A percentile compares a stretch with the other conserved stretches of the same genome.
phyloP scores from a whole-genome alignment of 2,797 vertebrate species.

The Hippoglossus hippoglossus region DNA sequence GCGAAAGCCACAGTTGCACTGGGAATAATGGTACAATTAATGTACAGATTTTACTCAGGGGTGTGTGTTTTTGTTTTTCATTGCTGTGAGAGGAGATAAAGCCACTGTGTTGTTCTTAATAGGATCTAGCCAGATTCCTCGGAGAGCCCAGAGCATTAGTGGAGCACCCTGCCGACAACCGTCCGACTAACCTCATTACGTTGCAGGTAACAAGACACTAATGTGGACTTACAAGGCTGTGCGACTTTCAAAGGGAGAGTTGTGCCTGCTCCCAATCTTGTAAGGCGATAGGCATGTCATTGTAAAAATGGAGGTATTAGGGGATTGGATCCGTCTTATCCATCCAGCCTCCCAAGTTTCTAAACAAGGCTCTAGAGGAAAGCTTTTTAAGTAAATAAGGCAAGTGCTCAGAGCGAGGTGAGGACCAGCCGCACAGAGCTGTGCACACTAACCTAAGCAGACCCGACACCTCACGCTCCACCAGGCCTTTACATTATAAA shows the following conservation, averaged over 20 bases:
- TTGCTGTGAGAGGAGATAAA: conserved; percentile 34
- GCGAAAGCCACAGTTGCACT: conserved; percentile 57
- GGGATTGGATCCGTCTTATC: conserved; percentile 63
- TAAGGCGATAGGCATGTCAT: conserved; percentile 53
- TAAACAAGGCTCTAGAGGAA: conserved; percentile 69
- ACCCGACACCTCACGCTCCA: conserved; percentile 74
- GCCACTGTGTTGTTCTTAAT: conserved; percentile 26
- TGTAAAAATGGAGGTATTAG: conserved; percentile 55
- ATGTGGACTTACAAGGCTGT: conserved; percentile 64
- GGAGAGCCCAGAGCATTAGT: conserved; percentile 45
- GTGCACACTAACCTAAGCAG: conserved; percentile 70
- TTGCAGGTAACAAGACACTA: conserved; percentile 69
- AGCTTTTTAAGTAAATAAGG: conserved; percentile 79
- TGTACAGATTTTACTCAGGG: conserved; percentile 11
- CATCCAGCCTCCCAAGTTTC: conserved; percentile 55
- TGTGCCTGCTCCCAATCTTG: conserved; percentile 39
- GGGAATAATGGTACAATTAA: conserved; percentile 7
- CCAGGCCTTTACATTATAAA: conserved; percentile 85
- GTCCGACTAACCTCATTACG: conserved; percentile 63
- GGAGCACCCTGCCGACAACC: conserved; percentile 55
- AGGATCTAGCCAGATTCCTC: conserved; percentile 47
- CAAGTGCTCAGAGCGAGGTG: conserved; percentile 62
- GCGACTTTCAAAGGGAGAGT: conserved; percentile 58
- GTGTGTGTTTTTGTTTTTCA: conserved; percentile 18
- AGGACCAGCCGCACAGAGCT: conserved; percentile 69